Evolutionary conservation across 53 echinoderm and acorn worm species (phyloP).

Genomic region (Echinometra lucunter): DNA sequence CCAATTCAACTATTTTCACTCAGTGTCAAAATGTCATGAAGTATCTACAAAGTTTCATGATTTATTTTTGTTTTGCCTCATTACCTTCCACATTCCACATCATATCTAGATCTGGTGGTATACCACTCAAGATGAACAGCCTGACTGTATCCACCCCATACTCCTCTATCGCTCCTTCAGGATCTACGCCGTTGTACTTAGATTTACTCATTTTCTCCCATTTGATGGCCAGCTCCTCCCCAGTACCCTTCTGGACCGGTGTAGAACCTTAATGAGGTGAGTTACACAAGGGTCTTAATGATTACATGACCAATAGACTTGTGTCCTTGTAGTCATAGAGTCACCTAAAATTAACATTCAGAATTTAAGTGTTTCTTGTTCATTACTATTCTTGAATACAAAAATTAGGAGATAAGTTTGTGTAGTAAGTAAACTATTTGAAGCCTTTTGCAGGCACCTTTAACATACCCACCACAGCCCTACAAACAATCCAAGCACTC

Average conservation of each 20-base stretch:
- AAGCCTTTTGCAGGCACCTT: too few relatives aligned
- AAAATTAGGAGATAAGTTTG: too few relatives aligned
- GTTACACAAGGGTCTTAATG: neutral
- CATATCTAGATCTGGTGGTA: slow-evolving; percentile 94
- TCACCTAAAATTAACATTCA: too few relatives aligned
- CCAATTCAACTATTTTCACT: too few relatives aligned
- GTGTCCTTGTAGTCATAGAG: neutral
- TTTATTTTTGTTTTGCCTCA: slow-evolving; percentile 22
- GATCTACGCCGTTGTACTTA: slow-evolving; percentile 97
- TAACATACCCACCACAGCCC: too few relatives aligned
- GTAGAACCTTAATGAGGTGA: slow-evolving; percentile 72
- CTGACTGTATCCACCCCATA: slow-evolving; percentile 90
- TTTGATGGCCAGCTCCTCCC: slow-evolving; percentile 82
- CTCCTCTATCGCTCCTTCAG: slow-evolving; percentile 80
- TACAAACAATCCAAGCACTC: too few relatives aligned
- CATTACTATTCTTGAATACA: too few relatives aligned
- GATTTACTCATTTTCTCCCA: slow-evolving; percentile 99
- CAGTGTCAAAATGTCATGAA: too few relatives aligned
- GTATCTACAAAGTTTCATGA: too few relatives aligned
- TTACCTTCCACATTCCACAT: slow-evolving; percentile 91
- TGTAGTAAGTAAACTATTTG: too few relatives aligned
- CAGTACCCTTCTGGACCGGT: slow-evolving; percentile 79
- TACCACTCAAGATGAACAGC: slow-evolving; percentile 89
- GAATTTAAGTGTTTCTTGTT: too few relatives aligned
- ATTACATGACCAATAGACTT: neutral